Base-by-base conservation (phyloP, 2,797 vertebrate genomes). In the Hephaestus fuliginosus region DNA sequence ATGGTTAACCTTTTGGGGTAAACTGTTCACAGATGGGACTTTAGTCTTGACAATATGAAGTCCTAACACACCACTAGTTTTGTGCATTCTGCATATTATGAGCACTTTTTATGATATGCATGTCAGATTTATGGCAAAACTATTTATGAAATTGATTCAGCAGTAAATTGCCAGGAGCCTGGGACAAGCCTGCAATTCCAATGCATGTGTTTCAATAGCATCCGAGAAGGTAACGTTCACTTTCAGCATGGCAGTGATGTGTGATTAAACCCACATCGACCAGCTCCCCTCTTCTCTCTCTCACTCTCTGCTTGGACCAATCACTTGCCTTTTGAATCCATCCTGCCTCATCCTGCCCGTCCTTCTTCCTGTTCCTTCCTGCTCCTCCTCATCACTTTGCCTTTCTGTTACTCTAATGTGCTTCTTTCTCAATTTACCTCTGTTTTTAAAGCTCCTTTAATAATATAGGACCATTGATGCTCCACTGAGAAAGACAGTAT, bases 121-220 rank as follows among this genome's bases (percentile, higher is more conserved):
- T 8, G 14, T 82, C 30, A 77, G 14, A 62, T 43, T 67, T 25
- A 69, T 53, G 36, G 4, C 30, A 39, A 55, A 57, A 2, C 7
- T 22, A 60, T 51, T 13, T 10, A 61, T 75, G 20, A 64, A 51
- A 13, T 28, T 49, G 25, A 55, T 66, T 75, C 20, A 41, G 28
- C 33, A 41, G 36, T 52, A 20, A 72, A 66, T 62, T 30, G 41
- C 39, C 22, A 43, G 41, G 68, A 48, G 25, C 25, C 25, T 36
- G 43, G 74, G 28, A 33, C 7, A 13, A 69, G 28, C 30, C 44
- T 70, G 10, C 52, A 69, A 25, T 56, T 58, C 22, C 46, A 66
- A 25, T 75, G 18, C 18, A 2, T 81, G 83, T 68, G 52, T 58
- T 82, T 58, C 3, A 53, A n/a, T 53, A 22, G 4, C 10, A 67